Evolutionary conservation across 2,888 invertebrate genomes (phyloP).

Genomic region (Eupeodes luniger): DNA sequence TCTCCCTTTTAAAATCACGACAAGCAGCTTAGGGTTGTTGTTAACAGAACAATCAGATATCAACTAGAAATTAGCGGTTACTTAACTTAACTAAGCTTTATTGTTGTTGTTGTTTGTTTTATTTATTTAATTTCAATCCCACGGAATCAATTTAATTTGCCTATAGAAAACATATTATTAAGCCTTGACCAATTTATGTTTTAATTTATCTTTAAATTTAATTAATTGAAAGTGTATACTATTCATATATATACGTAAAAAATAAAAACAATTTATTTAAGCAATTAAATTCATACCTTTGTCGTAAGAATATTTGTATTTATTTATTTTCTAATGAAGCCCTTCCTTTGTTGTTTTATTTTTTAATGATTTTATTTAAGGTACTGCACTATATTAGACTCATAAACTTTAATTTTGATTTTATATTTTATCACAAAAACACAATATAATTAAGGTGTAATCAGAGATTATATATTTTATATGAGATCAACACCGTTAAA

Average conservation of each 20-base stretch:
- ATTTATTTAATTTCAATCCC: background rate
- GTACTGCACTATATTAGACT: background rate
- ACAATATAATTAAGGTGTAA: background rate
- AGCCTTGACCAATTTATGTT: constrained; percentile 60
- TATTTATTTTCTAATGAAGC: background rate
- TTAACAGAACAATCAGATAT: constrained; percentile 29
- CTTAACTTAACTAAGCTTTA: background rate
- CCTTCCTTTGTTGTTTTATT: background rate
- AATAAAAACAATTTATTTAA: constrained; percentile 2
- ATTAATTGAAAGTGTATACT: background rate
- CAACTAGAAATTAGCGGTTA: constrained; percentile 39
- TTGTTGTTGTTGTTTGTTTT: background rate
- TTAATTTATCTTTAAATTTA: constrained; percentile 11
- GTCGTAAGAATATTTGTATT: constrained; percentile 1
- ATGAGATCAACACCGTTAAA: constrained; percentile 8
- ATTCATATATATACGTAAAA: background rate
- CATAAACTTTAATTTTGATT: constrained; percentile 32
- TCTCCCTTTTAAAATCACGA: constrained; percentile 9
- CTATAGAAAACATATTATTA: background rate
- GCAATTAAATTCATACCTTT: constrained; percentile 40
- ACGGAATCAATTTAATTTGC: background rate
- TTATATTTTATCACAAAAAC: constrained; percentile 3
- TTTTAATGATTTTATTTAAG: background rate
- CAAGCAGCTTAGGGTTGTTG: background rate
- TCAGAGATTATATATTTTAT: background rate